Percentiles rank a stretch among this genome's conserved stretches.
Conservation (phyloP, 2,797 vertebrate genomes). For the Sebastes trivittatus region DNA sequence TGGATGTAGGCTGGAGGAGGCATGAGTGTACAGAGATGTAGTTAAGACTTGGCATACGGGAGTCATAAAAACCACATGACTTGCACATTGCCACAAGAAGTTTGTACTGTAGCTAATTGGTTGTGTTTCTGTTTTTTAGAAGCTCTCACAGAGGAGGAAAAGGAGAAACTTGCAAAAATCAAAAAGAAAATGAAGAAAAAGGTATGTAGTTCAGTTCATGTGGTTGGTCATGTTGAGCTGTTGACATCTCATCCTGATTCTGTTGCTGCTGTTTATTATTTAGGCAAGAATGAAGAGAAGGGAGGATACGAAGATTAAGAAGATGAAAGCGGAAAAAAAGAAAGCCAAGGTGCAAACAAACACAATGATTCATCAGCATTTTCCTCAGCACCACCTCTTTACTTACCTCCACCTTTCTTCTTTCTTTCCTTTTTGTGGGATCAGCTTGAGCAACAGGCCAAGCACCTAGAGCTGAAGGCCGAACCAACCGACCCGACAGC, state of each 20-base stretch:
- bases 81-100: neutral
- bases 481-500: constrained; percentile 45
- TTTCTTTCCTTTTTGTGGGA: constrained; percentile 1
- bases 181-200: constrained; percentile 97
- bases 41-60: neutral
- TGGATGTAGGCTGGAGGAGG: neutral
- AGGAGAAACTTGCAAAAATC: constrained; percentile 91
- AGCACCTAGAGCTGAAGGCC: constrained; percentile 41
- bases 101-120: neutral
- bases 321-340: constrained; percentile 87
- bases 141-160: constrained; percentile 92
- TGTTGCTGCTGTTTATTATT: constrained; percentile 18
- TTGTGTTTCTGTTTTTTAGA: constrained; percentile 74
- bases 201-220: constrained; percentile 64
- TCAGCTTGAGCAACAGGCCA: constrained; percentile 74
- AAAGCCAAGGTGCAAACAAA: constrained; percentile 85
- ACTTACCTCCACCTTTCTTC: neutral
- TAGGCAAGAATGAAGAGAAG: constrained; percentile 92
- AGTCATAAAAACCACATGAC: neutral
- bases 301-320: constrained; percentile 88
- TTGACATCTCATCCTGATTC: constrained; percentile 9
- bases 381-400: neutral
- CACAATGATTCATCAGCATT: neutral
- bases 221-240: neutral
- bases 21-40: neutral